Percentiles rank a stretch among this genome's conserved stretches.
Evolutionary conservation across 2,888 invertebrate genomes (phyloP).

Genomic region (Steromphala cineraria): DNA sequence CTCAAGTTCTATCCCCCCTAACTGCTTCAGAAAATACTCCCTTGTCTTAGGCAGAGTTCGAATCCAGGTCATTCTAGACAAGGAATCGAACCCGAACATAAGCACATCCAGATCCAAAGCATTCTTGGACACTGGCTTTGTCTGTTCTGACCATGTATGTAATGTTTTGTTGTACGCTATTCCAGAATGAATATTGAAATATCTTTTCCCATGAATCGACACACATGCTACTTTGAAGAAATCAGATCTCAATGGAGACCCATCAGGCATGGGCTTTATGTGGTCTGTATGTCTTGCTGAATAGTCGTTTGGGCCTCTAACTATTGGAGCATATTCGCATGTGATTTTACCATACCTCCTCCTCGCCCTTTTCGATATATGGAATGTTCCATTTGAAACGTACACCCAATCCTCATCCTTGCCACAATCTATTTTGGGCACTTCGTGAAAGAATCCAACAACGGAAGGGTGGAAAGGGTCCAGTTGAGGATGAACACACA

Average conservation of each 20-base stretch:
- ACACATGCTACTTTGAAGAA: slow-evolving; percentile 69
- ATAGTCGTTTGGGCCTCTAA: slow-evolving; percentile 58
- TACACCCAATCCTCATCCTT: slow-evolving; percentile 84
- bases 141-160: slow-evolving; percentile 21
- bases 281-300: slow-evolving; percentile 49
- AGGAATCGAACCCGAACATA: slow-evolving; percentile 92
- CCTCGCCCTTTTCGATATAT: slow-evolving; percentile 78
- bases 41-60: slow-evolving; percentile 69
- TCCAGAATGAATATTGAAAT: slow-evolving; percentile 83
- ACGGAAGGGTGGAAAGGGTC: slow-evolving; percentile 84
- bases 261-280: slow-evolving; percentile 54
- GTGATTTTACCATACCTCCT: slow-evolving; percentile 74
- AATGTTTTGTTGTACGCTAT: slow-evolving; percentile 60
- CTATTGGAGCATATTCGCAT: slow-evolving; percentile 79
- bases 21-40: slow-evolving; percentile 58
- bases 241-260: slow-evolving; percentile 60
- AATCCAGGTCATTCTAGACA: slow-evolving; percentile 84
- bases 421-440: slow-evolving; percentile 82
- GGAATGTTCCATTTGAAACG: slow-evolving; percentile 81
- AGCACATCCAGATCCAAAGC: slow-evolving; percentile 83
- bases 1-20: slow-evolving; percentile 80
- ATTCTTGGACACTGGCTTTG: slow-evolving; percentile 52
- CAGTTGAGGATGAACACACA: slow-evolving; percentile 82
- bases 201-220: slow-evolving; percentile 75
- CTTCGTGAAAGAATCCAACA: slow-evolving; percentile 82